Evolutionary conservation across 1,140 invertebrate species (phyloP).

Genomic region (Diorhabda carinulata): DNA sequence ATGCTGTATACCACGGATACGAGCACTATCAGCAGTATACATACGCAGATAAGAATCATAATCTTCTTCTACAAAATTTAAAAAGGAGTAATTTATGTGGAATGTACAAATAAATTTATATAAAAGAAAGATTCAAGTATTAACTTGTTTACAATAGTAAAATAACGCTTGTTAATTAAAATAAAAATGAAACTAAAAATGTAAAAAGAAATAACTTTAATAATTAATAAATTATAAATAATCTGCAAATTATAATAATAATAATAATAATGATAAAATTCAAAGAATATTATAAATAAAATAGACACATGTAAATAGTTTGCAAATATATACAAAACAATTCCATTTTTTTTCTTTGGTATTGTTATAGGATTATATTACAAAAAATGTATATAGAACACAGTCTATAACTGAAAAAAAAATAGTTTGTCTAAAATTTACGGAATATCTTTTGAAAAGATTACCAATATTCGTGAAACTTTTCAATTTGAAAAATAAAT

Average conservation of each 20-base stretch:
- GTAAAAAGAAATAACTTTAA: conserved; percentile 14
- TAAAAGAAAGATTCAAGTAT: conserved; percentile 15
- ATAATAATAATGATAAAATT: neutral
- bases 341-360: conserved; percentile 18
- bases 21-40: conserved; percentile 79
- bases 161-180: no score
- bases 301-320: conserved; percentile 13
- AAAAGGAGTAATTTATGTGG: conserved; percentile 34
- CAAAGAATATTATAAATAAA: conserved; percentile 6
- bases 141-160: no score
- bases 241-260: neutral
- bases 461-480: no score
- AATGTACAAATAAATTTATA: conserved; percentile 21
- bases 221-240: conserved; percentile 10
- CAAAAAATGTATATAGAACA: neutral
- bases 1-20: conserved; percentile 44
- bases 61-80: conserved; percentile 91
- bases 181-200: conserved; percentile 15
- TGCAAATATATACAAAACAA: conserved; percentile 20
- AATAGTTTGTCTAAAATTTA: neutral
- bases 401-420: neutral
- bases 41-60: conserved; percentile 95
- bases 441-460: no score
- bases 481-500: no score
- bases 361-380: conserved; percentile 15